Conservation (phyloP, 2,888 invertebrate species). For the Rambutsinella grinnellia region DNA sequence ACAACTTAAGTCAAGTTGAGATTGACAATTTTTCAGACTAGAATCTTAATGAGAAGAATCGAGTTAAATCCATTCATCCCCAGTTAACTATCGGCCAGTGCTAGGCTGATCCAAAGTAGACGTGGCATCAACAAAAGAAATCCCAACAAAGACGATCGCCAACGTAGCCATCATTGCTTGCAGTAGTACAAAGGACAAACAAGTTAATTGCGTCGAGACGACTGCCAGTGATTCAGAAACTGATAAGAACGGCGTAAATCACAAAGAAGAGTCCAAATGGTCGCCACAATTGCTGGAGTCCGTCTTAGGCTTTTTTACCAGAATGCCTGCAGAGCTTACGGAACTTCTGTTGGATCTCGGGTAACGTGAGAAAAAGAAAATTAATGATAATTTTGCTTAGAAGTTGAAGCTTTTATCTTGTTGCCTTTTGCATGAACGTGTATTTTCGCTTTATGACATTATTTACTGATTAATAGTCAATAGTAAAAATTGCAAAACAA, state of each 20-base stretch:
- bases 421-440: too few species aligned
- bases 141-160: not conserved
- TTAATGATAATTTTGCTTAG: too few species aligned
- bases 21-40: too few species aligned
- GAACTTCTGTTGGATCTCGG: slow-evolving; percentile 55
- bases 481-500: too few species aligned
- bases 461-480: too few species aligned
- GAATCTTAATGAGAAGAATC: too few species aligned
- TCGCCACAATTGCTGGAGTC: slow-evolving; percentile 54
- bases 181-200: not conserved
- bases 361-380: slow-evolving; percentile 39
- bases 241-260: not conserved
- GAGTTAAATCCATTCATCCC: too few species aligned
- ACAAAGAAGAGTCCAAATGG: slow-evolving; percentile 37
- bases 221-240: not conserved
- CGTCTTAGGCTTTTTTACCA: slow-evolving; percentile 57
- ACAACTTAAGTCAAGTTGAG: too few species aligned
- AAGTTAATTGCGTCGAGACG: not conserved
- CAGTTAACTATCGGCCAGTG: slow-evolving; percentile 2
- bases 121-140: slow-evolving; percentile 20
- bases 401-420: too few species aligned
- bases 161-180: too few species aligned
- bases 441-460: too few species aligned
- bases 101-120: slow-evolving; percentile 5
- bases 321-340: slow-evolving; percentile 58